Percentiles rank a stretch among this genome's conserved stretches.
phyloP scores from a whole-genome alignment of 2,797 vertebrate species.

The Thaleichthys pacificus region DNA sequence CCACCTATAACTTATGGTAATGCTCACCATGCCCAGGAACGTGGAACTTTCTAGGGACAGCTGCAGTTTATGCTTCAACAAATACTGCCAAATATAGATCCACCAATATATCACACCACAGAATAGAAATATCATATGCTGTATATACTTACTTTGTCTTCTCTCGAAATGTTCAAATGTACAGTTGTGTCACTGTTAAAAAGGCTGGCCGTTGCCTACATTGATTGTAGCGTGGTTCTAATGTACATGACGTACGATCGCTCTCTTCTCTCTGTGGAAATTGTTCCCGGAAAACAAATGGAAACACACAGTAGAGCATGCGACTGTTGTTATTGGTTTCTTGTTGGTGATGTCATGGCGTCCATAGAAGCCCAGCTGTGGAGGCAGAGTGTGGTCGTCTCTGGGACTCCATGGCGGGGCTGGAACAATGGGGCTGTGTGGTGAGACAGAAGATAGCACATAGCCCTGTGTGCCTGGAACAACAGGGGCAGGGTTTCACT shows the following conservation, averaged over 20 bases:
- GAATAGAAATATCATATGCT: neutral
- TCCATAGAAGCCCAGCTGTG: constrained; percentile 45
- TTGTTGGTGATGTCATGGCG: constrained; percentile 53
- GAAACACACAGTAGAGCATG: neutral
- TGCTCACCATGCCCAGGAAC: constrained; percentile 27
- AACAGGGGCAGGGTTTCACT: constrained; percentile 1
- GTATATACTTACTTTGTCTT: neutral
- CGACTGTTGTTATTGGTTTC: constrained; percentile 38
- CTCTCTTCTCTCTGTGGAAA: neutral
- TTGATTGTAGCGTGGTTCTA: neutral
- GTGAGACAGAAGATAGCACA: neutral
- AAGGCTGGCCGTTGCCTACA: neutral
- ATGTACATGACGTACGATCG: neutral
- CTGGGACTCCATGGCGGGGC: constrained; percentile 18
- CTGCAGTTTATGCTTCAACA: neutral
- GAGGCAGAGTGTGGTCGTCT: constrained; percentile 20
- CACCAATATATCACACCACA: neutral
- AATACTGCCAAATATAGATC: constrained; percentile 11
- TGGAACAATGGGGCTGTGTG: constrained; percentile 30
- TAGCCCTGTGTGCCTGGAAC: neutral
- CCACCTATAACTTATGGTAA: constrained; percentile 64
- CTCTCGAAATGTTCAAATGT: neutral
- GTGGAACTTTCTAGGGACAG: constrained; percentile 49
- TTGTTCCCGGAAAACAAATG: constrained; percentile 47
- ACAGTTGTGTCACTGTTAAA: neutral